Percentiles rank a stretch among this genome's conserved stretches.
Conservation (phyloP, 2,797 vertebrate genomes). For the Alauda arvensis region DNA sequence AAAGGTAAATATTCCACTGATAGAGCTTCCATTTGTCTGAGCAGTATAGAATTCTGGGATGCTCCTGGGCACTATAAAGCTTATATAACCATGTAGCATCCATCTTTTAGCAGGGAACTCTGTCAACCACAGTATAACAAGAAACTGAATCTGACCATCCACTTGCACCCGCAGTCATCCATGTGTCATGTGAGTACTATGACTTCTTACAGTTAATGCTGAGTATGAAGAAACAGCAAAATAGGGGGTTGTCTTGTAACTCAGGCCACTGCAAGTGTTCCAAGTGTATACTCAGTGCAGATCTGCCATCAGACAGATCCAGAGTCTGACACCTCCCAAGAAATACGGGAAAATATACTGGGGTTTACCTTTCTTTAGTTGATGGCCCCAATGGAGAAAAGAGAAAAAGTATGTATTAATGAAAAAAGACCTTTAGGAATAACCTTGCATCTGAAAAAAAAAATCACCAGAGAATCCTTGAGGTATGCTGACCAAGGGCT, state of each 20-base stretch:
- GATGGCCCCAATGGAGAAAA: background rate
- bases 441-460: background rate
- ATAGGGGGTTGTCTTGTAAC: background rate
- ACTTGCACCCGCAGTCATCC: background rate
- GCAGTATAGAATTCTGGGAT: background rate
- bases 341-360: background rate
- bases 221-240: background rate
- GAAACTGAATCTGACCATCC: background rate
- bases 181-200: background rate
- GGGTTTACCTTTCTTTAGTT: background rate
- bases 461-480: background rate
- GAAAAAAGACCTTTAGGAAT: background rate
- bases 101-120: background rate
- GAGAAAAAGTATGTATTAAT: background rate
- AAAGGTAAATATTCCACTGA: background rate
- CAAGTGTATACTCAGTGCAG: background rate
- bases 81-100: background rate
- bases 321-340: background rate
- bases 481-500: background rate
- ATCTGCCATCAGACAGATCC: background rate
- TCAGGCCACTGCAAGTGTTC: background rate
- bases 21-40: background rate
- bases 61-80: background rate
- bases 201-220: background rate
- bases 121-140: background rate